Conservation (phyloP, 2,113 vertebrate genomes). For the Oreocharis arfaki region DNA sequence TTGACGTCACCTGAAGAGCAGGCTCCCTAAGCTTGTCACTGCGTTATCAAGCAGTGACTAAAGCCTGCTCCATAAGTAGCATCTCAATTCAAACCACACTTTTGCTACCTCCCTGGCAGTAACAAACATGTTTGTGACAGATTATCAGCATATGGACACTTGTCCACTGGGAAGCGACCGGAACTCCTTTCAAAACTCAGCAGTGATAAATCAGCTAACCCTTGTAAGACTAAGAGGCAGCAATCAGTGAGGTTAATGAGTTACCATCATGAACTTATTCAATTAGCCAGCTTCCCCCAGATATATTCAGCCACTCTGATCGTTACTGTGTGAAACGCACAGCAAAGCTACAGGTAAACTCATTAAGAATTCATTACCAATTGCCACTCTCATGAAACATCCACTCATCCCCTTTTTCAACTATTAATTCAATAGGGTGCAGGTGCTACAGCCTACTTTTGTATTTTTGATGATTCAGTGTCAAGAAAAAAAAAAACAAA, state of each 20-base stretch:
- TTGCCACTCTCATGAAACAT: not conserved
- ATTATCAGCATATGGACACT: not conserved
- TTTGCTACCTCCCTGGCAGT: not conserved
- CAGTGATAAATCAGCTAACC: not conserved
- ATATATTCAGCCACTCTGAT: not conserved
- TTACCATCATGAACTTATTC: not conserved
- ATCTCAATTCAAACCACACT: not conserved
- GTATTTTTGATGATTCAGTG: not conserved
- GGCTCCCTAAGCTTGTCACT: not conserved
- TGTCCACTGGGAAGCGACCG: not conserved
- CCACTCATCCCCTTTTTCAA: not conserved
- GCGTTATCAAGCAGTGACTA: not conserved
- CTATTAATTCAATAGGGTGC: not conserved
- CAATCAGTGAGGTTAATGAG: conserved; percentile 24
- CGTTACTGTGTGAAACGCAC: not conserved
- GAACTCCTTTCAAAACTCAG: not conserved
- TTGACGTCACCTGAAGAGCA: not conserved
- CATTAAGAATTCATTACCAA: not conserved
- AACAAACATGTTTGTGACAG: not conserved
- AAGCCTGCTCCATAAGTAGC: not conserved
- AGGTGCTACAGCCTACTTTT: not conserved
- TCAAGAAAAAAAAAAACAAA: not conserved
- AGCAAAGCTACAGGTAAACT: not conserved
- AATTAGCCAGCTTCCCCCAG: conserved; percentile 1
- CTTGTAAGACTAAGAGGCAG: not conserved